Percentiles rank a stretch among this genome's conserved stretches.
Evolutionary conservation across 2,797 vertebrate genomes (phyloP).

Genomic region (Phaenicophaeus curvirostris): DNA sequence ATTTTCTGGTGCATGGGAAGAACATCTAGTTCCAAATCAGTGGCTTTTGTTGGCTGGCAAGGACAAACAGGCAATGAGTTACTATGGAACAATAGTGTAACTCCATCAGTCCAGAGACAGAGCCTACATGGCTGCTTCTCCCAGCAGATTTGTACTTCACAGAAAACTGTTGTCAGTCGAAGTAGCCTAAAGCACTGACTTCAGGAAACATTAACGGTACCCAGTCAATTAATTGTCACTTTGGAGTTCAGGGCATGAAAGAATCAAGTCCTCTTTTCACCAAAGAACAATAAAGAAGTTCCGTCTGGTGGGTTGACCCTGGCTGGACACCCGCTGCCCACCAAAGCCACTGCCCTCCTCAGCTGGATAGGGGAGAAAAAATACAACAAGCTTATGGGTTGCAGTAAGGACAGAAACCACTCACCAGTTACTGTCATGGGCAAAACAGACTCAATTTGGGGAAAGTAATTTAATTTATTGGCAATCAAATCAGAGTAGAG

Average conservation of each 20-base stretch:
- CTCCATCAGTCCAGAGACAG: background rate
- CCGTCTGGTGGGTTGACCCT: background rate
- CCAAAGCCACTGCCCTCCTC: no score
- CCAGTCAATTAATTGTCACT: background rate
- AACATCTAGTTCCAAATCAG: background rate
- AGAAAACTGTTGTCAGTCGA: background rate
- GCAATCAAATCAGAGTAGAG: no score
- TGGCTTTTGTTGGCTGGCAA: background rate
- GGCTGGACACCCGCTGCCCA: no score
- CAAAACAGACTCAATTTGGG: no score
- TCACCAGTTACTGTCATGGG: no score
- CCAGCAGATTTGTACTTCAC: background rate
- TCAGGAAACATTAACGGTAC: background rate
- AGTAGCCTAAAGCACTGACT: background rate
- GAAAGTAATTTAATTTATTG: no score
- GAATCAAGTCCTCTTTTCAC: background rate
- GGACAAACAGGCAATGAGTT: background rate
- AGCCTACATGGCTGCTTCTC: background rate
- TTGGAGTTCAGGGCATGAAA: background rate
- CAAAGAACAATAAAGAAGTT: background rate
- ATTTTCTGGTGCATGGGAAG: background rate
- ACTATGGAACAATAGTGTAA: background rate
- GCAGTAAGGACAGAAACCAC: no score
- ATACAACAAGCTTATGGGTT: no score
- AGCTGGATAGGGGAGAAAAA: no score